Evolutionary conservation across 2,797 vertebrate genomes (phyloP), one percentile per base, ranked within the genome.

Genomic region (Salmo trutta): DNA sequence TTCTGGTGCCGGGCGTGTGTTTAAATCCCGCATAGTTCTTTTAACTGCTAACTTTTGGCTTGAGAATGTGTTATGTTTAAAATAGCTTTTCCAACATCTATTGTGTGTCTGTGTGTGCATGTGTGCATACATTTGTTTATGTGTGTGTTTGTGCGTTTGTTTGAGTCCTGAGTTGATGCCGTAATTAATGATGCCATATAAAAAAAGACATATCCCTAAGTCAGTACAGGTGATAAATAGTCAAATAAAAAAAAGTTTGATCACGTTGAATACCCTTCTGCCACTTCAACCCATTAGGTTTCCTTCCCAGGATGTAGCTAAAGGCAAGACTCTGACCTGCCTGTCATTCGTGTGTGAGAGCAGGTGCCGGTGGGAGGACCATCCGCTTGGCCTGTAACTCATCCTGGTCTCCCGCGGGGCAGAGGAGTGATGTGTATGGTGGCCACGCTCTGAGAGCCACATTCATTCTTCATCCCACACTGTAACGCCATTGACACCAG

Each of bases 361-460:
- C 86, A 81, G 36, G 80, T 84, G 80, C 84, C 70, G 5, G 78
- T 75, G 79, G 87, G 84, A 84, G 79, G 83, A 85, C 74, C 77
- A 81, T 85, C 83, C 85, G 82, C 86, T 84, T 85, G 82, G 87
- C 77, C 65, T 73, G 81, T 88, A 89, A 84, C 86, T 88, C 86
- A 86, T 88, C 84, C 36, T 17, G 73, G 80, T 52, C 5, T 86
- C 91, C 89, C 65, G 62, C 83, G 70, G 87, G 85, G 80, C 69
- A 75, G 75, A 81, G 80, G 79, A 84, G 85, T 86, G 87, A 93
- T 92, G 86, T 88, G 91, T 84, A 85, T 81, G 83, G 87, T 83
- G 74, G 87, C 84, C 79, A 68, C 24, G 73, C 86, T 87, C 71
- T 4, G 19, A 84, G 82, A 86, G 69, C 82, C 85, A 76, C 85